Evolutionary conservation across 2,113 vertebrate genomes (phyloP).

Genomic region (Scomber colias): DNA sequence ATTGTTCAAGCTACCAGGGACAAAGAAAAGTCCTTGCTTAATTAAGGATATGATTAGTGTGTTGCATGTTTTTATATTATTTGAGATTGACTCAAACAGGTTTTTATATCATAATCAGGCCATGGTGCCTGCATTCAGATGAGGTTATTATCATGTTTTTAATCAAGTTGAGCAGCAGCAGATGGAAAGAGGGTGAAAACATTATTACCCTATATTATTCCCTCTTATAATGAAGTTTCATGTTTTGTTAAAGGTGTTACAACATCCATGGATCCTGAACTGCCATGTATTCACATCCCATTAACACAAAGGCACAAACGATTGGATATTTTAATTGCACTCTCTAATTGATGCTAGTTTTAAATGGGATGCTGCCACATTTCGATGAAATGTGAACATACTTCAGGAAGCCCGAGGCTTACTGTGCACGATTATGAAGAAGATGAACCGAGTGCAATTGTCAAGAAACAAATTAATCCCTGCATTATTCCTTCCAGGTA

Average conservation of each 20-base stretch:
- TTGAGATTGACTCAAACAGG: not conserved
- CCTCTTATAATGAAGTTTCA: conserved; percentile 32
- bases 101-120: conserved; percentile 35
- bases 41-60: not conserved
- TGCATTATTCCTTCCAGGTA: conserved; percentile 65
- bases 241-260: conserved; percentile 43
- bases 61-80: not conserved
- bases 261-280: conserved; percentile 5
- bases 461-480: conserved; percentile 70
- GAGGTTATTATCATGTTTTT: conserved; percentile 13
- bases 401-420: conserved; percentile 52
- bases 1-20: not conserved
- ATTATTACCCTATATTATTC: conserved; percentile 41
- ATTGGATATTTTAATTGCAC: conserved; percentile 63
- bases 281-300: conserved; percentile 46
- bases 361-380: conserved; percentile 53
- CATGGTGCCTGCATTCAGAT: not conserved
- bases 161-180: conserved; percentile 24
- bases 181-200: conserved; percentile 26
- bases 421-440: conserved; percentile 37
- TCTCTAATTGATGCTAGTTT: conserved; percentile 53
- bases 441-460: conserved; percentile 55
- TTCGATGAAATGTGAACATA: conserved; percentile 55
- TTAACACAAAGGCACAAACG: conserved; percentile 45
- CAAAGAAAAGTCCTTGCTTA: not conserved